A percentile compares a stretch with the other conserved stretches of the same genome.
phyloP scores from a whole-genome alignment of 2,797 vertebrate species.

The Mus minutoides region DNA sequence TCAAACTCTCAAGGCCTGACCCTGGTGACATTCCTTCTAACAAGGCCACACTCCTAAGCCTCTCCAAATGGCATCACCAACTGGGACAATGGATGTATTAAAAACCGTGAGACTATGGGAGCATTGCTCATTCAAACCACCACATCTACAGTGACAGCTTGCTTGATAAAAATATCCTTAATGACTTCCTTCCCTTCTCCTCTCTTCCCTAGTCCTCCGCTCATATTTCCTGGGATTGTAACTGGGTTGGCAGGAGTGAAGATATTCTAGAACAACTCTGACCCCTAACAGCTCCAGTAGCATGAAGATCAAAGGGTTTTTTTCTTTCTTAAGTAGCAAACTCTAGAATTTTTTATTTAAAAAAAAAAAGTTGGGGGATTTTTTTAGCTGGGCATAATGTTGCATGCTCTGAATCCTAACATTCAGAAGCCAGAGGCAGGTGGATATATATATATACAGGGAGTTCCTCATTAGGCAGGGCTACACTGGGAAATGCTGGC shows the following conservation, averaged over 20 bases:
- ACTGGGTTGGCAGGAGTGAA: not conserved
- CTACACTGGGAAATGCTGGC: not conserved
- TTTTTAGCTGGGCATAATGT: not conserved
- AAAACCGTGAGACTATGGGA: not conserved
- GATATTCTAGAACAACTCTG: not conserved
- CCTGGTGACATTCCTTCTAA: not conserved
- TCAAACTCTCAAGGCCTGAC: not conserved
- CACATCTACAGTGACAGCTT: not conserved
- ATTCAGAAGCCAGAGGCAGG: not conserved
- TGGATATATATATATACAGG: not conserved
- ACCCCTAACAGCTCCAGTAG: not conserved
- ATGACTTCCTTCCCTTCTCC: slow-evolving; percentile 2
- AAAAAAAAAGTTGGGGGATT: not conserved
- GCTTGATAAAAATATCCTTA: slow-evolving; percentile 22
- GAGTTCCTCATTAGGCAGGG: not conserved
- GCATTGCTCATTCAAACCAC: slow-evolving; percentile 5
- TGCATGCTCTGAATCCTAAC: not conserved
- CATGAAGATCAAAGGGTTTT: not conserved
- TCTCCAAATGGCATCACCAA: not conserved
- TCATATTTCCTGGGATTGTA: slow-evolving; percentile 25
- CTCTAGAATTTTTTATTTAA: not conserved
- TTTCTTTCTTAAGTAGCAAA: slow-evolving; percentile 24
- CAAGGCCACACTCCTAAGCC: not conserved
- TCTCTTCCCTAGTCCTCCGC: not conserved
- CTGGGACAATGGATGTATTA: not conserved